These are phyloP conservation scores for Sarotherodon lohbergeri DNA, from an alignment of 2,113 vertebrate species.

Conservation along the genomic window DNA sequence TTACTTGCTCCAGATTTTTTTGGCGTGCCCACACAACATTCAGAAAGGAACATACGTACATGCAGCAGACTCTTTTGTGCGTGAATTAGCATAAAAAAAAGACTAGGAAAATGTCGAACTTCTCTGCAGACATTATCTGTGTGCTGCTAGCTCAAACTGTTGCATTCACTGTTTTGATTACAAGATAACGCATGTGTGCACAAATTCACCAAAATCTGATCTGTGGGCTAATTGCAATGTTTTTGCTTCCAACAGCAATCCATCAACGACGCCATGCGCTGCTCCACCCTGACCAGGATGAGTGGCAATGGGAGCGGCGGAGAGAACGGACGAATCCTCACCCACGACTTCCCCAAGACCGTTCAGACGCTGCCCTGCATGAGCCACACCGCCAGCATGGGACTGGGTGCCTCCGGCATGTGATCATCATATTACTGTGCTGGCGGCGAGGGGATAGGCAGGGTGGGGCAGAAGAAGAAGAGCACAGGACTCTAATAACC, in stretches of 20 bases:
- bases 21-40: slow-evolving; percentile 10
- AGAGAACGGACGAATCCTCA: slow-evolving; percentile 95
- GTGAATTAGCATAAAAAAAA: background rate
- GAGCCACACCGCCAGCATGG: slow-evolving; percentile 96
- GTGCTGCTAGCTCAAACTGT: background rate
- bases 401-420: slow-evolving; percentile 95
- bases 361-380: slow-evolving; percentile 97
- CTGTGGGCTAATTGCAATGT: background rate
- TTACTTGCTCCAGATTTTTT: background rate
- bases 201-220: background rate
- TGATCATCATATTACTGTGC: slow-evolving; percentile 75
- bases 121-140: background rate
- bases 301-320: slow-evolving; percentile 83
- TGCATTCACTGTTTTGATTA: background rate
- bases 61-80: background rate
- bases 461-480: slow-evolving; percentile 52
- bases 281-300: slow-evolving; percentile 88
- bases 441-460: slow-evolving; percentile 50
- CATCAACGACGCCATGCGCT: slow-evolving; percentile 95
- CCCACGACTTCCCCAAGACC: slow-evolving; percentile 96
- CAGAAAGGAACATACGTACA: background rate
- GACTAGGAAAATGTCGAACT: background rate
- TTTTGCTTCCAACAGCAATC: slow-evolving; percentile 80
- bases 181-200: background rate
- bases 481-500: slow-evolving; percentile 60